Percentiles rank a stretch among this genome's conserved stretches.
Evolutionary conservation across 2,888 invertebrate species (phyloP).

Genomic region (Lobophora halterata): DNA sequence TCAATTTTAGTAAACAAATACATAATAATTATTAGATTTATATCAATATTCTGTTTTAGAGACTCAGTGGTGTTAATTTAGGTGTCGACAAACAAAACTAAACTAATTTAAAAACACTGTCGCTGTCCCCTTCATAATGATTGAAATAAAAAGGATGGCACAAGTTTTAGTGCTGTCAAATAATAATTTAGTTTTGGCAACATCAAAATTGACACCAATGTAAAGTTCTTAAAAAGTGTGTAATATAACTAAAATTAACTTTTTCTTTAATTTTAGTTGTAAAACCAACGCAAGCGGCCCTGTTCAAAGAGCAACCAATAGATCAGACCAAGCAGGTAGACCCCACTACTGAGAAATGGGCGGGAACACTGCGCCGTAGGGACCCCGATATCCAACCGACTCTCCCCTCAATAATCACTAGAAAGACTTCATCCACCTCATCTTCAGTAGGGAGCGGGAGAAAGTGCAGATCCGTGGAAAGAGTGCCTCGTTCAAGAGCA

Average conservation of each 20-base stretch:
- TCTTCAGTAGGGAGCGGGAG: conserved; percentile 60
- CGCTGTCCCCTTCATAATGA: too few relatives aligned
- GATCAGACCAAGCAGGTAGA: conserved; percentile 61
- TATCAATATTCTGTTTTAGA: too few relatives aligned
- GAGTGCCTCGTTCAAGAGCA: conserved; percentile 50
- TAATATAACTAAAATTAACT: conserved; percentile 18
- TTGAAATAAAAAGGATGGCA: too few relatives aligned
- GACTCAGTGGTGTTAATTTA: too few relatives aligned
- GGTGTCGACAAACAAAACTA: too few relatives aligned
- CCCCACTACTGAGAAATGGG: conserved; percentile 84
- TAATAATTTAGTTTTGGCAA: too few relatives aligned
- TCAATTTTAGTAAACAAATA: too few relatives aligned
- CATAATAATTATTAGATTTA: too few relatives aligned
- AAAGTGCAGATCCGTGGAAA: conserved; percentile 70
- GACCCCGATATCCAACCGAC: conserved; percentile 84
- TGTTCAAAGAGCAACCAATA: conserved; percentile 48
- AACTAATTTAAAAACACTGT: too few relatives aligned
- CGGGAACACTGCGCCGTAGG: conserved; percentile 83
- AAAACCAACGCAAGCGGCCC: conserved; percentile 56
- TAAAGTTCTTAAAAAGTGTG: too few relatives aligned
- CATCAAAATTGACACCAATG: too few relatives aligned
- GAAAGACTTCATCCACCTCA: conserved; percentile 77
- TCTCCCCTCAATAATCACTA: conserved; percentile 81
- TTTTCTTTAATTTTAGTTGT: conserved; percentile 58
- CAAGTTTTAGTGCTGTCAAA: too few relatives aligned